These are phyloP conservation scores for Strigops habroptila DNA, from an alignment of 2,113 vertebrate genomes.

Conservation along the genomic window DNA sequence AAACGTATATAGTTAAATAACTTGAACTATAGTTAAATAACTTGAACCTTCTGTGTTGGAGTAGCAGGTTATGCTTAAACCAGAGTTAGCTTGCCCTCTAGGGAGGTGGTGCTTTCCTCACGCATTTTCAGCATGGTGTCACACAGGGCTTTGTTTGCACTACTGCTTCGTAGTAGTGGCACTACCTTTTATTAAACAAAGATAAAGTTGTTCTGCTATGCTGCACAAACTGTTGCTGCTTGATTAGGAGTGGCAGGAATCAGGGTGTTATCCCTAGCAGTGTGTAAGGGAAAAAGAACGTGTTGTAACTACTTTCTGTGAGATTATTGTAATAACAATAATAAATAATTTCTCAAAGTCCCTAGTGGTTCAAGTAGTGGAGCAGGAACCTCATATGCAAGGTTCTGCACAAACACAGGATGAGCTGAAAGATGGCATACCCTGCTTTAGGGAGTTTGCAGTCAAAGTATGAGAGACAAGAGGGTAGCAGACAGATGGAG, in stretches of 20 bases:
- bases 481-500: background rate
- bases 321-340: background rate
- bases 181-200: background rate
- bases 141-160: background rate
- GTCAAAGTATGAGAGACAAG: background rate
- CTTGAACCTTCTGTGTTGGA: background rate
- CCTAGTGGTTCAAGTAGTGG: background rate
- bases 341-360: background rate
- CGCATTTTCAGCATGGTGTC: background rate
- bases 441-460: background rate
- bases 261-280: background rate
- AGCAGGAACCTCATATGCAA: background rate
- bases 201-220: background rate
- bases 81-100: background rate
- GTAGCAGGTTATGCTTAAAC: background rate
- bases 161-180: background rate
- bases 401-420: background rate
- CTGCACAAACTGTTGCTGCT: background rate
- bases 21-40: no score
- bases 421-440: background rate
- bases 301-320: background rate
- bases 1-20: background rate
- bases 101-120: background rate
- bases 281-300: background rate
- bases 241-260: background rate